Evolutionary conservation across 2,888 invertebrate species (phyloP).

Genomic region (Chouioia cunea): DNA sequence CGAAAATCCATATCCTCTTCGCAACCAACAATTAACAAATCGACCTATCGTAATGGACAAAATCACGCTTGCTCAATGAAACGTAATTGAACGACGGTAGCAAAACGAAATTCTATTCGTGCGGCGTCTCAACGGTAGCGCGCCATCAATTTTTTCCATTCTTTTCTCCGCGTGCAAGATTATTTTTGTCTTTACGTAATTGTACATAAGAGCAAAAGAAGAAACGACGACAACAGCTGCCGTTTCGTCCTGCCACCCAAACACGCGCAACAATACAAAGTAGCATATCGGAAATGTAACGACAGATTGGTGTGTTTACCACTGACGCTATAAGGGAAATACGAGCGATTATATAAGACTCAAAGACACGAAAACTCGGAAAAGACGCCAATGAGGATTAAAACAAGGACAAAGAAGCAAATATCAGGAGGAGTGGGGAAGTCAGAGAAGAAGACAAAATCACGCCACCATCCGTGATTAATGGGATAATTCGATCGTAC

Average conservation of each 20-base stretch:
- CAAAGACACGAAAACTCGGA: conserved; percentile 8
- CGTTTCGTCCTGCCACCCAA: background rate
- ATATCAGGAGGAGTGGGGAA: background rate
- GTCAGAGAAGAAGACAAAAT: background rate
- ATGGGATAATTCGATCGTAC: background rate
- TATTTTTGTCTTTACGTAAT: background rate
- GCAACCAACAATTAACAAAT: no score
- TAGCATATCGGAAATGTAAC: conserved; percentile 11
- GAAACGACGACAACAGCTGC: background rate
- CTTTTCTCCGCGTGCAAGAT: background rate
- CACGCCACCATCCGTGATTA: background rate
- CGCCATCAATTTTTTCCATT: no score
- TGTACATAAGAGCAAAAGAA: background rate
- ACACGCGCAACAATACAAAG: conserved; percentile 1
- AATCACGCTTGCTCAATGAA: no score
- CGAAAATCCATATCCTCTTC: no score
- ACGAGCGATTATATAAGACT: background rate
- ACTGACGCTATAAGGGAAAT: conserved; percentile 7
- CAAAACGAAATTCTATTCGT: no score
- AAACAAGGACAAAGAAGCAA: background rate
- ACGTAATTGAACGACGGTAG: no score
- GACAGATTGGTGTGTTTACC: conserved; percentile 17
- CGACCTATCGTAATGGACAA: no score
- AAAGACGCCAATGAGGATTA: conserved; percentile 11
- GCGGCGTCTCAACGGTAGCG: no score